phyloP scores from a whole-genome alignment of 2,888 invertebrate species.

The Ennomos quercinarius region DNA sequence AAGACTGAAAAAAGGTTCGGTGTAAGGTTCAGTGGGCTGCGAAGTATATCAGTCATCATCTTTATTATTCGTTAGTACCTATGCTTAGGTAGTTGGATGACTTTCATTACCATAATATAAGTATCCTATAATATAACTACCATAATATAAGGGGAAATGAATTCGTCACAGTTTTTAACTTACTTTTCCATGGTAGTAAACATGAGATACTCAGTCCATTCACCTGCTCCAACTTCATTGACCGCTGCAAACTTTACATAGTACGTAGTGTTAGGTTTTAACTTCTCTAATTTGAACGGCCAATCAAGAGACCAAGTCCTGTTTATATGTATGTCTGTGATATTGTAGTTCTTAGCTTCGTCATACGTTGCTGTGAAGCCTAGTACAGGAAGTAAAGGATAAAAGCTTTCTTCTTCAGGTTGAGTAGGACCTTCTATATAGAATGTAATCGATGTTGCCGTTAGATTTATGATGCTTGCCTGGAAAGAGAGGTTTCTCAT shows the following conservation, averaged over 20 bases:
- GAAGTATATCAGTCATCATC: no score
- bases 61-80: no score
- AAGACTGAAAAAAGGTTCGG: no score
- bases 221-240: constrained; percentile 66
- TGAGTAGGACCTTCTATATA: constrained; percentile 50
- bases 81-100: no score
- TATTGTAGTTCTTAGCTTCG: constrained; percentile 56
- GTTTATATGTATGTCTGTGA: constrained; percentile 68
- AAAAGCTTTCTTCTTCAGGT: no score
- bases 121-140: no score
- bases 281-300: constrained; percentile 61
- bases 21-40: no score
- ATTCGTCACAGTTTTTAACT: constrained; percentile 44
- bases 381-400: constrained; percentile 40
- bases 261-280: constrained; percentile 67
- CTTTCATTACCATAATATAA: no score
- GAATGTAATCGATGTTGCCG: constrained; percentile 66
- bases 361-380: constrained; percentile 73
- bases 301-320: constrained; percentile 70
- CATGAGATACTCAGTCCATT: constrained; percentile 53
- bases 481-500: constrained; percentile 41
- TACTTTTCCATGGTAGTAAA: constrained; percentile 72
- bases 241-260: constrained; percentile 67
- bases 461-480: constrained; percentile 51
- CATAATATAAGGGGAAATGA: no score